These are phyloP conservation scores for Synergus itoensis DNA, from an alignment of 2,888 invertebrate species.

Conservation along the genomic window DNA sequence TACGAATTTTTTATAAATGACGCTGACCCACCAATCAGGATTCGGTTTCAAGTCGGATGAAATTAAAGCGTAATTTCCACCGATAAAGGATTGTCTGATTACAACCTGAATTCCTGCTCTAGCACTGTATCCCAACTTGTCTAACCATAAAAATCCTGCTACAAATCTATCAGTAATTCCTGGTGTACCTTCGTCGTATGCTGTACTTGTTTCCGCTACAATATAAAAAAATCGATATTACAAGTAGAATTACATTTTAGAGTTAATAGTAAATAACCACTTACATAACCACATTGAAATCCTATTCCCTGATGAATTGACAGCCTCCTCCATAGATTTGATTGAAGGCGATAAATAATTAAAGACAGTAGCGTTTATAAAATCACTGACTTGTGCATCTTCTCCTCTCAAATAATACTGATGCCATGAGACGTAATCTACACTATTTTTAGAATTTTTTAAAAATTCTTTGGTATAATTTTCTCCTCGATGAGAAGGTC, in stretches of 20 bases:
- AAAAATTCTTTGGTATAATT: conserved; percentile 82
- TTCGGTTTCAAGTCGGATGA: conserved; percentile 81
- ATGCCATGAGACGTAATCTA: conserved; percentile 86
- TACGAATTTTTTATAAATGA: conserved; percentile 84
- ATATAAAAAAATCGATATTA: conserved; percentile 33
- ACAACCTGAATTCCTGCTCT: conserved; percentile 83
- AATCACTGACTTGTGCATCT: conserved; percentile 82
- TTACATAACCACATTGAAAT: conserved; percentile 84
- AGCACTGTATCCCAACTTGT: conserved; percentile 86
- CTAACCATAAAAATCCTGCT: conserved; percentile 87
- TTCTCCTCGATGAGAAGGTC: conserved; percentile 79
- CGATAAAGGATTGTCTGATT: conserved; percentile 84
- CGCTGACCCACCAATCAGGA: conserved; percentile 86
- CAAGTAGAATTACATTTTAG: not conserved
- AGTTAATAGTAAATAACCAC: conserved; percentile 44
- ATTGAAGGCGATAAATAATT: conserved; percentile 82
- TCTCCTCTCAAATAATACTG: conserved; percentile 87
- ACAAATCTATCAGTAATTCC: conserved; percentile 85
- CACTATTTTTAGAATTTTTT: conserved; percentile 74
- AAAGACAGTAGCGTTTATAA: conserved; percentile 83
- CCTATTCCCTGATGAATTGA: conserved; percentile 77
- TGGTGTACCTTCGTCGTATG: conserved; percentile 88
- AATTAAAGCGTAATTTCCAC: conserved; percentile 85
- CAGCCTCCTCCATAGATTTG: conserved; percentile 79
- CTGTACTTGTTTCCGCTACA: conserved; percentile 85